Conservation (phyloP, 2,888 invertebrate species). For the Yponomeuta evonymella region DNA sequence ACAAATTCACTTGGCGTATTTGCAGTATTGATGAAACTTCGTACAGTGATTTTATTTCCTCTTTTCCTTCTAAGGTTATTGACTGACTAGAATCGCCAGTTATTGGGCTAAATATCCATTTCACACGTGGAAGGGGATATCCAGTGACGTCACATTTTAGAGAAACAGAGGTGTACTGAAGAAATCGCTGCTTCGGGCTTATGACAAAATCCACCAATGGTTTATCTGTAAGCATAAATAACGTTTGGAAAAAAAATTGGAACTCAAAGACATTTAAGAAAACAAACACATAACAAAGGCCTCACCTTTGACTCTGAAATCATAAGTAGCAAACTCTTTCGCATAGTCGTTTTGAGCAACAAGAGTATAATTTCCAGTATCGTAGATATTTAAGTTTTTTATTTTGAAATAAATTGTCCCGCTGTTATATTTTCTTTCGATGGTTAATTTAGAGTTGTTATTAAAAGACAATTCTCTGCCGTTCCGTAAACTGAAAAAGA, state of each 20-base stretch:
- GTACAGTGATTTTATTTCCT: conserved; percentile 28
- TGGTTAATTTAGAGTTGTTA: neutral
- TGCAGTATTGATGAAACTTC: conserved; percentile 36
- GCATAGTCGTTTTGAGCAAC: conserved; percentile 37
- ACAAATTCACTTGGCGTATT: conserved; percentile 31
- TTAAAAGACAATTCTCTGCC: conserved; percentile 24
- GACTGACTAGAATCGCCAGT: neutral
- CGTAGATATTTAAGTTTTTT: conserved; percentile 29
- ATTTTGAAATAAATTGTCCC: conserved; percentile 32
- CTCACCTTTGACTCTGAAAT: conserved; percentile 42
- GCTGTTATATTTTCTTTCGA: neutral
- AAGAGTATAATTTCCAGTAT: conserved; percentile 52
- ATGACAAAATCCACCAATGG: neutral
- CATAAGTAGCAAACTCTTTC: conserved; percentile 30
- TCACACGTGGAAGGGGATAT: conserved; percentile 45
- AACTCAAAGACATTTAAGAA: too few species aligned
- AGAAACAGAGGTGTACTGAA: conserved; percentile 25
- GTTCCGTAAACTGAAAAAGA: conserved; percentile 31
- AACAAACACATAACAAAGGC: too few species aligned
- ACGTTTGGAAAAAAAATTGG: too few species aligned
- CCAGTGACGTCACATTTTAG: conserved; percentile 47
- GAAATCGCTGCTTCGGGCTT: conserved; percentile 17
- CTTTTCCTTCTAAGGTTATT: conserved; percentile 28
- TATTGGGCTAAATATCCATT: conserved; percentile 39
- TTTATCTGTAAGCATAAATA: neutral